Conservation (phyloP, 2,113 vertebrate genomes). For the Mesocricetus auratus region DNA sequence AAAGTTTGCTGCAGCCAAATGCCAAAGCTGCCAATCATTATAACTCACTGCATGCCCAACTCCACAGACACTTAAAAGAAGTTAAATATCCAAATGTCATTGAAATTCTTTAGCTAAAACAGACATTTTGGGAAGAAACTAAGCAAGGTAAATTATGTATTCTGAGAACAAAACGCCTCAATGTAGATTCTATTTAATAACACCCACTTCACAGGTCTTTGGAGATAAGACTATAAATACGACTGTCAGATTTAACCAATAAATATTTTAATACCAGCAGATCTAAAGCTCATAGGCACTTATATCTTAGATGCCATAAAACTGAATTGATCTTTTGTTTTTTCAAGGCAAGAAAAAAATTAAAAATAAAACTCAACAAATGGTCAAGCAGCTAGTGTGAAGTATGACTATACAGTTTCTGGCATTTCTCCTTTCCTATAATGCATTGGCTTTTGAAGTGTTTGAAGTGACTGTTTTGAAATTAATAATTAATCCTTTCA, state of each 20-base stretch:
- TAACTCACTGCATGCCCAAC: slow-evolving; percentile 71
- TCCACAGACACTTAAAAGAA: slow-evolving; percentile 65
- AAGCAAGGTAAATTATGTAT: slow-evolving; percentile 70
- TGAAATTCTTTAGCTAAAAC: slow-evolving; percentile 73
- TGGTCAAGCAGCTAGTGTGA: slow-evolving; percentile 28
- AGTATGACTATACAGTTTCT: not conserved
- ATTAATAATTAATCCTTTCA: slow-evolving; percentile 81
- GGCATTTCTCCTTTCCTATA: not conserved
- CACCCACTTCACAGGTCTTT: slow-evolving; percentile 64
- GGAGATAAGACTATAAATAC: slow-evolving; percentile 71
- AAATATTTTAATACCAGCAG: slow-evolving; percentile 76
- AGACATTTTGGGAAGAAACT: slow-evolving; percentile 64
- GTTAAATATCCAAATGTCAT: slow-evolving; percentile 64
- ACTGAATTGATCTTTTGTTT: slow-evolving; percentile 68
- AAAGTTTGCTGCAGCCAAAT: slow-evolving; percentile 69
- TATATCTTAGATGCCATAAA: slow-evolving; percentile 68
- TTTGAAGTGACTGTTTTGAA: slow-evolving; percentile 72
- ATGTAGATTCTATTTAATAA: slow-evolving; percentile 69
- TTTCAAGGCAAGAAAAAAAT: slow-evolving; percentile 34
- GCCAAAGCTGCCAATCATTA: slow-evolving; percentile 69
- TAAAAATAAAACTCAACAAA: slow-evolving; percentile 35
- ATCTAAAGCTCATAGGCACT: slow-evolving; percentile 56
- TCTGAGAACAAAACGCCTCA: slow-evolving; percentile 63
- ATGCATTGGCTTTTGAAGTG: slow-evolving; percentile 59
- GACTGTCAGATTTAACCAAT: slow-evolving; percentile 67